Base-by-base conservation (phyloP, 2,113 vertebrate species). In the Junco hyemalis region DNA sequence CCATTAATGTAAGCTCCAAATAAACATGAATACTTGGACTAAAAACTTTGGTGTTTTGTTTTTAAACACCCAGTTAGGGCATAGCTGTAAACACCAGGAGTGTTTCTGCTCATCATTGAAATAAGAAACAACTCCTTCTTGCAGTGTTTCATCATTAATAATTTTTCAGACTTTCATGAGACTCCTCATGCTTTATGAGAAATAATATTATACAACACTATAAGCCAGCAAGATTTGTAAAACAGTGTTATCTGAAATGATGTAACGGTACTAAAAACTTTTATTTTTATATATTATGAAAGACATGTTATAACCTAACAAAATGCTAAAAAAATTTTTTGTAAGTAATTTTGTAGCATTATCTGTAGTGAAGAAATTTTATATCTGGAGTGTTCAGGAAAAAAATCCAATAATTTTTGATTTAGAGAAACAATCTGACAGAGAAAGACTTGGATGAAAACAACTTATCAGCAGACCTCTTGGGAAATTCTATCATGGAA, bases 211-310 rank as follows among this genome's bases (percentile, higher is more conserved):
- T n/a, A 11, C 15, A 57, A 18, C 6, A 36, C 4, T 28, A 33
- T 18, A 73, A 89, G 10, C 0, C 12, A 60, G 8, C 3, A 76
- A n/a, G 31, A 25, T 64, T 80, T 79, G 19, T 65, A 51, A 80
- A 79, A 36, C 1, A 20, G 4, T 57, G 4, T 42, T 56, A 31
- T 86, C 26, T 44, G 24, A 57, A 76, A 22, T 56, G 12, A 45
- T 3, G 1, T 17, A 76, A 44, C 8, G 12, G 11, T 28, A 57
- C 2, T 29, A 16, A 61, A 1, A 1, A 12, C 0, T 14, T 64
- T 59, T 31, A 9, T 20, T 57, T 42, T 51, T 44, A 26, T 7
- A 19, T 73, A 4, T 65, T 50, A 69, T 50, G 12, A 31, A 73
- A 71, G 6, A 3, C 18, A 1, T 26, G 4, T 14, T 45, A 26